A percentile compares a stretch with the other conserved stretches of the same genome.
Evolutionary conservation across 1,140 invertebrate species (phyloP).

Genomic region (Lepidurus packardi): DNA sequence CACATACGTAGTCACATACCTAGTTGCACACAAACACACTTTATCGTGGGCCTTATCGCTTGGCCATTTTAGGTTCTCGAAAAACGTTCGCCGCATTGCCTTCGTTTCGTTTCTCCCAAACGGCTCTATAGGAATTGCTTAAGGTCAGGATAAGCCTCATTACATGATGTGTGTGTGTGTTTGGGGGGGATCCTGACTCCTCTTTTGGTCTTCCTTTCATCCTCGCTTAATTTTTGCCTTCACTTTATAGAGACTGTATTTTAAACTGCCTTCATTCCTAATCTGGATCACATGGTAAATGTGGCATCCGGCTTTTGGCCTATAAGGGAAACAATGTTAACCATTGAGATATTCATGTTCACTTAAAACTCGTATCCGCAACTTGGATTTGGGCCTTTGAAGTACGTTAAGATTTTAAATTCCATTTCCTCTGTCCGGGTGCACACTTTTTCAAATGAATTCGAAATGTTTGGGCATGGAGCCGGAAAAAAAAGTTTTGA

Average conservation of each 20-base stretch:
- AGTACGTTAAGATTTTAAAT: too few relatives aligned
- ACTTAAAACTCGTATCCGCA: neutral
- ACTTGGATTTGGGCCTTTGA: neutral
- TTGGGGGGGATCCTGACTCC: neutral
- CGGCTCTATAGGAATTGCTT: neutral
- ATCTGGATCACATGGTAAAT: conserved; percentile 17
- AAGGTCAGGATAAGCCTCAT: conserved; percentile 13
- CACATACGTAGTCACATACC: neutral
- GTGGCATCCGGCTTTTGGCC: conserved; percentile 20
- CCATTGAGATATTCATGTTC: neutral
- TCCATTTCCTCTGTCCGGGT: neutral
- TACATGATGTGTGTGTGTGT: neutral
- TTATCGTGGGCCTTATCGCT: neutral
- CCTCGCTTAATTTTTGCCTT: neutral
- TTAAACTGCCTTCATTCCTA: neutral
- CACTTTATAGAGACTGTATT: neutral
- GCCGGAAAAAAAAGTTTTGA: too few relatives aligned
- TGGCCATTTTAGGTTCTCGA: neutral
- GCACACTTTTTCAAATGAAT: neutral
- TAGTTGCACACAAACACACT: neutral
- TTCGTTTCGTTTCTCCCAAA: neutral
- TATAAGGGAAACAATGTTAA: neutral
- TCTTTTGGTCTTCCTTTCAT: neutral
- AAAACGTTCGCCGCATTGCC: neutral
- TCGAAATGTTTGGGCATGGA: neutral